Percentiles rank a stretch among this genome's conserved stretches.
These are phyloP conservation scores for Hydractinia echinata DNA, from an alignment of 30 jellyfish, hydroid and myxozoan species.

Conservation along the genomic window DNA sequence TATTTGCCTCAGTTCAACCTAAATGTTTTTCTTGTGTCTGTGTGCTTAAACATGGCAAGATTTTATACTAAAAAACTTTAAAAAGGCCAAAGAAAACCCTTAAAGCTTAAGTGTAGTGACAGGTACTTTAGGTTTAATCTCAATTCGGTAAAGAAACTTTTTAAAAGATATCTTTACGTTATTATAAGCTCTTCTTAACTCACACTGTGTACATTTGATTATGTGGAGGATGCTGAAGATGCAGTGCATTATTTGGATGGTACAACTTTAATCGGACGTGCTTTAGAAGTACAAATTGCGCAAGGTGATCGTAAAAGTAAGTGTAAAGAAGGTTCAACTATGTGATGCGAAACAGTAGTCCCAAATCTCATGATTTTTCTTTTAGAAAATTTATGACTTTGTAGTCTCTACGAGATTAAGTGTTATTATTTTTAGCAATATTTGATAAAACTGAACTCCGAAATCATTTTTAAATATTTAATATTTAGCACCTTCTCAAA, in stretches of 20 bases:
- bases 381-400: not conserved
- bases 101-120: too few relatives aligned
- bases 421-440: not conserved
- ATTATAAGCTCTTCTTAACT: constrained; percentile 33
- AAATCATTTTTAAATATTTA: not conserved
- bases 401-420: not conserved
- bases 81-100: too few relatives aligned
- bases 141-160: too few relatives aligned
- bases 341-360: not conserved
- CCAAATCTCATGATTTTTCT: not conserved
- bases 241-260: constrained; percentile 90
- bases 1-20: too few relatives aligned
- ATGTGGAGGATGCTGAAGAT: constrained; percentile 94
- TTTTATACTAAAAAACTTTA: too few relatives aligned
- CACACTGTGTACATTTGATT: constrained; percentile 58
- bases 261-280: constrained; percentile 66
- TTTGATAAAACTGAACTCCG: too few relatives aligned
- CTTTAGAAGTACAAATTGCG: constrained; percentile 72
- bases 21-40: too few relatives aligned
- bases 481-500: constrained; percentile 65
- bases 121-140: too few relatives aligned
- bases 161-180: not conserved
- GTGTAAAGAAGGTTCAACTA: constrained; percentile 6
- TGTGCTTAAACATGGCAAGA: too few relatives aligned
- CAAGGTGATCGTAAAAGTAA: constrained; percentile 93